Percentiles rank a stretch among this genome's conserved stretches.
These are phyloP conservation scores for Odontomachus brunneus DNA, from an alignment of 1,140 invertebrate genomes.

Conservation along the genomic window DNA sequence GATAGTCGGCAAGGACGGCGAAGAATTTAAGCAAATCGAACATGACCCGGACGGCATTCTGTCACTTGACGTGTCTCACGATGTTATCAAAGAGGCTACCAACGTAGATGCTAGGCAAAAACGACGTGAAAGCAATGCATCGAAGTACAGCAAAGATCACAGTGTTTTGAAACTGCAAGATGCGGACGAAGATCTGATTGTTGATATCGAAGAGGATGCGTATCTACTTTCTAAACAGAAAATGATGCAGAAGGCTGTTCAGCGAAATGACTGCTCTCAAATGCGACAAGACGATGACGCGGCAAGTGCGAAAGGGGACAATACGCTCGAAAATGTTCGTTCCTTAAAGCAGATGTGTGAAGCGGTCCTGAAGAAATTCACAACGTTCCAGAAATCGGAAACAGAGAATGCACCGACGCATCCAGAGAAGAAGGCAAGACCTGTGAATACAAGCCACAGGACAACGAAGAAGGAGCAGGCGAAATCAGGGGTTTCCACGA, in stretches of 20 bases:
- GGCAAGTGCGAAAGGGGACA: background rate
- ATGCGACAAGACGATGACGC: background rate
- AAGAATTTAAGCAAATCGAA: constrained; percentile 57
- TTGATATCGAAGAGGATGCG: constrained; percentile 78
- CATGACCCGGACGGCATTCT: constrained; percentile 43
- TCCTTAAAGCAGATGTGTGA: constrained; percentile 58
- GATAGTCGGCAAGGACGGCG: constrained; percentile 78
- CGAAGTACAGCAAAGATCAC: constrained; percentile 75
- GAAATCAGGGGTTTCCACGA: background rate
- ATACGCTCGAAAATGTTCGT: constrained; percentile 30
- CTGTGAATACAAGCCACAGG: background rate
- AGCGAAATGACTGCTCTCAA: background rate
- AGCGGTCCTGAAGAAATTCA: background rate
- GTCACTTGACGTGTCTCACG: constrained; percentile 52
- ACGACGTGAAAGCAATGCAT: background rate
- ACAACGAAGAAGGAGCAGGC: background rate
- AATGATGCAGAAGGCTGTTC: background rate
- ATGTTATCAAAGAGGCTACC: constrained; percentile 26
- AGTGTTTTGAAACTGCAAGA: constrained; percentile 74
- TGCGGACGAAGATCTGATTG: constrained; percentile 77
- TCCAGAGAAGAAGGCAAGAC: constrained; percentile 2
- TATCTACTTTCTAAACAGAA: constrained; percentile 1
- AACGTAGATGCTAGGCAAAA: background rate
- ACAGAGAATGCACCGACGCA: background rate
- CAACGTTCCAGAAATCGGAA: background rate